Conservation (phyloP, 2,888 invertebrate species). For the Microctonus aethiopoides region DNA sequence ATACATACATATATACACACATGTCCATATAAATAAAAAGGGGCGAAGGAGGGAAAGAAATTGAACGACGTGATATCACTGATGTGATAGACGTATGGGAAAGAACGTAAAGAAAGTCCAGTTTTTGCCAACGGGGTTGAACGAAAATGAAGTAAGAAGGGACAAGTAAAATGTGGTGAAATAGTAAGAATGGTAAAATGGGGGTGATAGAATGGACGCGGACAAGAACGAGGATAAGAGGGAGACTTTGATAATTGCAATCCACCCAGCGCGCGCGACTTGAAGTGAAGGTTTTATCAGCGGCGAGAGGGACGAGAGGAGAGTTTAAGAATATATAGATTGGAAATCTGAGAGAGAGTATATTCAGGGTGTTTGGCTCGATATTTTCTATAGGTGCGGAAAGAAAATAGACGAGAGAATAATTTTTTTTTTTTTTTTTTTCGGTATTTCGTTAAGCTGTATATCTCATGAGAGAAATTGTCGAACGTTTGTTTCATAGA, state of each 20-base stretch:
- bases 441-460: slow-evolving; percentile 10
- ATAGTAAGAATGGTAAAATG: background rate
- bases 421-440: slow-evolving; percentile 6
- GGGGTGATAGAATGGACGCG: slow-evolving; percentile 11
- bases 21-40: too few relatives aligned
- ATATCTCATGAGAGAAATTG: background rate
- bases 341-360: slow-evolving; percentile 35
- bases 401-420: slow-evolving; percentile 9
- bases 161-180: background rate
- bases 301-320: slow-evolving; percentile 21
- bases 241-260: slow-evolving; percentile 65
- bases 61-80: slow-evolving; percentile 35
- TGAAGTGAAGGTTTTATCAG: slow-evolving; percentile 49
- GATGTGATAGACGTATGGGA: slow-evolving; percentile 23
- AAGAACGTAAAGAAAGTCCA: slow-evolving; percentile 41
- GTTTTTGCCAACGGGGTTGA: slow-evolving; percentile 9
- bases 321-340: slow-evolving; percentile 22
- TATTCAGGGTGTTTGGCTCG: slow-evolving; percentile 46
- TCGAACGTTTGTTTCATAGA: background rate
- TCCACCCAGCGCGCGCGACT: slow-evolving; percentile 57
- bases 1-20: slow-evolving; percentile 24
- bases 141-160: slow-evolving; percentile 24
- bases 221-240: slow-evolving; percentile 36
- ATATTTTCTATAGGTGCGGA: slow-evolving; percentile 41
- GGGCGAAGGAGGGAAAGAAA: slow-evolving; percentile 31